phyloP scores from a whole-genome alignment of 2,113 vertebrate species.

The Gorsachius goisagi region DNA sequence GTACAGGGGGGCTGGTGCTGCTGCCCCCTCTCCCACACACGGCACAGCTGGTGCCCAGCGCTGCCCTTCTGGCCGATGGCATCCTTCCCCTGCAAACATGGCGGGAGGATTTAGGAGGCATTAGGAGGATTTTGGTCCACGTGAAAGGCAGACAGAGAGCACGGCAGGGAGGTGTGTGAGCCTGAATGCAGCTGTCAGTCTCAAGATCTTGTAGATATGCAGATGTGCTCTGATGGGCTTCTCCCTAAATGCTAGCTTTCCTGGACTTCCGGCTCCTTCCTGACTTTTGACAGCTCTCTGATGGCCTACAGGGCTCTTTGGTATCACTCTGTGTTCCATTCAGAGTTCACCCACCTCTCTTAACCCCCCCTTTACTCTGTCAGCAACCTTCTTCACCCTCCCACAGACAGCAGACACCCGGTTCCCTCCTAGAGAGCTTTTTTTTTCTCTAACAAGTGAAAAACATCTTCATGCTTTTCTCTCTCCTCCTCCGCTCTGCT shows the following conservation, averaged over 20 bases:
- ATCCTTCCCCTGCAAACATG: not conserved
- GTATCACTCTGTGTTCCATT: constrained; percentile 10
- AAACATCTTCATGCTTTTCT: not conserved
- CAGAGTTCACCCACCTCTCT: constrained; percentile 15
- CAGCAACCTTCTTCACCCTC: not conserved
- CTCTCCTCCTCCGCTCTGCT: not conserved
- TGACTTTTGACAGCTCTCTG: not conserved
- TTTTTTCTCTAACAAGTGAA: not conserved
- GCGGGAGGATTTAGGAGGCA: not conserved
- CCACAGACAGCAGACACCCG: not conserved
- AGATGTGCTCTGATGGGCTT: not conserved
- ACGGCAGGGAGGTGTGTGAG: not conserved
- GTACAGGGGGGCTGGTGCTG: not conserved
- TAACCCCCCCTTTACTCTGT: not conserved
- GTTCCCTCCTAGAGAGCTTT: not conserved
- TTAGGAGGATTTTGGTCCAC: not conserved
- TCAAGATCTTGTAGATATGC: not conserved
- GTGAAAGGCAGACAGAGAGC: not conserved
- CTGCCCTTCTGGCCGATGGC: not conserved
- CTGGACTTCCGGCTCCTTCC: not conserved
- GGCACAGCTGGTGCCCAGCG: not conserved
- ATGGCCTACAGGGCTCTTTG: not conserved
- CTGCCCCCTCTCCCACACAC: not conserved
- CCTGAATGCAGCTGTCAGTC: not conserved
- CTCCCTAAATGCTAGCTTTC: not conserved